phyloP scores from a whole-genome alignment of 1,140 invertebrate species.

The Zophobas morio region DNA sequence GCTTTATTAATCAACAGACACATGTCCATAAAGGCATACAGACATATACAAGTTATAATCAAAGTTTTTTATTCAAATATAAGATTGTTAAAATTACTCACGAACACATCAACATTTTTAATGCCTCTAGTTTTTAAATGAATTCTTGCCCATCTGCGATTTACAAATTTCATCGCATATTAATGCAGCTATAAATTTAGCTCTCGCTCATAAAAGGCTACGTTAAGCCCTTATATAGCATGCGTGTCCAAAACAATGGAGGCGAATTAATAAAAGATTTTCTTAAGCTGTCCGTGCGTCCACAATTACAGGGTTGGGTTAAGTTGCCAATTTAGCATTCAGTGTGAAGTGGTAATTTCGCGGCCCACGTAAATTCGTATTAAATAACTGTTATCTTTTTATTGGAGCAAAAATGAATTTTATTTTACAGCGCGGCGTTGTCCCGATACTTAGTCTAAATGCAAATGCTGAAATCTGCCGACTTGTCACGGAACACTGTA shows the following conservation, averaged over 20 bases:
- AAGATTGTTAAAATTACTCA: too few species aligned
- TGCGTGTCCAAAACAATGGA: constrained; percentile 33
- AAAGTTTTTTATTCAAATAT: too few species aligned
- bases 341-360: constrained; percentile 22
- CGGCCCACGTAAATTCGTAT: constrained; percentile 11
- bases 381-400: constrained; percentile 20
- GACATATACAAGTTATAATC: too few species aligned
- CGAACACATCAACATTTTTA: too few species aligned
- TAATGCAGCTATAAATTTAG: constrained; percentile 19
- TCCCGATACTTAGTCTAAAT: constrained; percentile 23
- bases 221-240: constrained; percentile 29
- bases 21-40: too few species aligned
- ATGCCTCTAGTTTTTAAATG: too few species aligned
- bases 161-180: constrained; percentile 1
- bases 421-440: background rate
- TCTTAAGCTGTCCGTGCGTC: constrained; percentile 1
- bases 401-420: background rate
- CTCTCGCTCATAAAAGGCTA: constrained; percentile 22
- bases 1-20: too few species aligned
- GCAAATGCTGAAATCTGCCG: constrained; percentile 25
- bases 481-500: constrained; percentile 28
- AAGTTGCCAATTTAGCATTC: constrained; percentile 31
- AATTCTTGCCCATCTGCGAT: too few species aligned
- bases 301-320: constrained; percentile 35
- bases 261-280: constrained; percentile 38